phyloP scores from a whole-genome alignment of 2,888 invertebrate species.

The Terebella lapidaria region DNA sequence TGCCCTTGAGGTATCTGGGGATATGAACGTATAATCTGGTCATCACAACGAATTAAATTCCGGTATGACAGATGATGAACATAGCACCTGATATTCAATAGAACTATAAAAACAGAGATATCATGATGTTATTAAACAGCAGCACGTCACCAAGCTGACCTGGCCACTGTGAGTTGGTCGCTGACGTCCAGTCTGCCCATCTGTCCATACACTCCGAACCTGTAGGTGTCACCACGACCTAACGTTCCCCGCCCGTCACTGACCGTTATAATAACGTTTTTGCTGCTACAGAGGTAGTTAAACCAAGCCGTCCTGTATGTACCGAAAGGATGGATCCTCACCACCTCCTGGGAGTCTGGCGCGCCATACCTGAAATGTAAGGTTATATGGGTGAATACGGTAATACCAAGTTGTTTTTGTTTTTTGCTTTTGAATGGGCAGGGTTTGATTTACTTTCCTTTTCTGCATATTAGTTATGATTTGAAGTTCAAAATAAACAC shows the following conservation, averaged over 20 bases:
- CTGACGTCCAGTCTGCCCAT: background rate
- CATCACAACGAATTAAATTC: no score
- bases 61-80: no score
- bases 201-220: background rate
- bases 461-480: no score
- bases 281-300: background rate
- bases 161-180: background rate
- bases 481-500: no score
- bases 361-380: background rate
- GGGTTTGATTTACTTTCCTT: no score
- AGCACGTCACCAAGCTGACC: no score
- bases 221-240: background rate
- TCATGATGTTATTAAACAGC: no score
- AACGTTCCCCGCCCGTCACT: background rate
- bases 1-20: conserved; percentile 18
- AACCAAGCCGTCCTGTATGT: background rate
- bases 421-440: no score
- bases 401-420: no score
- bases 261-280: background rate
- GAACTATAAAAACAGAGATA: no score
- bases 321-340: background rate
- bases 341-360: background rate
- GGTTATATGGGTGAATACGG: background rate
- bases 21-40: no score
- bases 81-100: no score